Evolutionary conservation across 2,113 vertebrate genomes (phyloP).

Genomic region (Solea senegalensis): DNA sequence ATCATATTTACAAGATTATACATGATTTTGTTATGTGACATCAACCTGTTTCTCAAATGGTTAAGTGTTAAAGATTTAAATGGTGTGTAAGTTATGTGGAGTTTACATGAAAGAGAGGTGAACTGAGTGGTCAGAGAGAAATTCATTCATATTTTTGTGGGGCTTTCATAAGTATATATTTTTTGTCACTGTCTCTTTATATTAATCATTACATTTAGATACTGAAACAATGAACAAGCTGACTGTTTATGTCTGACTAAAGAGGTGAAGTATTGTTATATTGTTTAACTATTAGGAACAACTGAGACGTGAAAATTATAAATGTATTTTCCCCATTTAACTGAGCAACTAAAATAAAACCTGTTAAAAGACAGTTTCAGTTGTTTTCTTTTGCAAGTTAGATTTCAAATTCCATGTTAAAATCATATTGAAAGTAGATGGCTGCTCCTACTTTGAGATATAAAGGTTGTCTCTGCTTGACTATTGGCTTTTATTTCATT

Average conservation of each 20-base stretch:
- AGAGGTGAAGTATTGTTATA: background rate
- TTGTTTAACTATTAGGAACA: background rate
- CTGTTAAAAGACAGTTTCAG: constrained; percentile 7
- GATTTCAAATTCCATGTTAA: too few relatives aligned
- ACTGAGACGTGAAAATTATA: constrained; percentile 6
- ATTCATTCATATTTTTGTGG: background rate
- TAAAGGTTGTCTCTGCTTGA: too few relatives aligned
- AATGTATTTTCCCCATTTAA: constrained; percentile 32
- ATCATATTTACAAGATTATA: background rate
- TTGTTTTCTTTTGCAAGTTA: constrained; percentile 30
- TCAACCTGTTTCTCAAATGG: background rate
- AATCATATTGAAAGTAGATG: too few relatives aligned
- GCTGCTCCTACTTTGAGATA: too few relatives aligned
- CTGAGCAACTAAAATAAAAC: constrained; percentile 50
- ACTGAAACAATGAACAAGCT: background rate
- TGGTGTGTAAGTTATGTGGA: background rate
- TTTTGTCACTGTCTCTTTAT: background rate
- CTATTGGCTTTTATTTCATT: too few relatives aligned
- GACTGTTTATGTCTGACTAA: background rate
- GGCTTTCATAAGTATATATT: background rate
- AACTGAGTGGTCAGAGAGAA: background rate
- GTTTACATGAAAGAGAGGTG: background rate
- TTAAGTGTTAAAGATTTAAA: background rate
- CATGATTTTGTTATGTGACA: background rate
- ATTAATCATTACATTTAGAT: background rate